Conservation (phyloP, 2,113 vertebrate species). For the Misgurnus anguillicaudatus region DNA sequence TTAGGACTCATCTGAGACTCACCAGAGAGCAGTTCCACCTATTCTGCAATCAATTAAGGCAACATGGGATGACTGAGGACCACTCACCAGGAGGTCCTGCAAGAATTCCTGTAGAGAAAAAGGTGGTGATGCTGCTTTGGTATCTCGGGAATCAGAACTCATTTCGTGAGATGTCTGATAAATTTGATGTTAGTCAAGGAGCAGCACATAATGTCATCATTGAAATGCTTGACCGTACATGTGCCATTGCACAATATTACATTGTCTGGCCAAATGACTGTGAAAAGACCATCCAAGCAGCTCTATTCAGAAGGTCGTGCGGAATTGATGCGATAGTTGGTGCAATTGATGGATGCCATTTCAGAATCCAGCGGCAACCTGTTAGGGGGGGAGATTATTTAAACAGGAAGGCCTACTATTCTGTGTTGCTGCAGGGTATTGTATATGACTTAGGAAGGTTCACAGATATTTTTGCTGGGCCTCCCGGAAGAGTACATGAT, state of each 20-base stretch:
- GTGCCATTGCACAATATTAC: conserved; percentile 14
- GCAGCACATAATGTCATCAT: conserved; percentile 30
- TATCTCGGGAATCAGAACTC: conserved; percentile 39
- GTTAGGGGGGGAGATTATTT: conserved; percentile 44
- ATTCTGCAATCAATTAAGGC: not conserved
- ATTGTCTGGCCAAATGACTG: conserved; percentile 34
- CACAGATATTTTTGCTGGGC: conserved; percentile 38
- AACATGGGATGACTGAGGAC: not conserved
- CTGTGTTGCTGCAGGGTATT: conserved; percentile 33
- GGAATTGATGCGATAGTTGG: conserved; percentile 24
- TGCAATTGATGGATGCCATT: conserved; percentile 41
- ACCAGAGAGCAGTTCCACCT: not conserved
- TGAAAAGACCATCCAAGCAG: not conserved
- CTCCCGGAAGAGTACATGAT: conserved; percentile 41
- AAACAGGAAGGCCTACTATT: conserved; percentile 39
- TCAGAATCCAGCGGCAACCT: conserved; percentile 30
- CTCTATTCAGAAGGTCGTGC: conserved; percentile 11
- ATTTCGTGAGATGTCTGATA: conserved; percentile 40
- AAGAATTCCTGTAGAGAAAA: conserved; percentile 10
- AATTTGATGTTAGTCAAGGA: conserved; percentile 24
- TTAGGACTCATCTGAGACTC: not conserved
- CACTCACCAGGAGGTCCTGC: not conserved
- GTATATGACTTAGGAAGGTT: conserved; percentile 27
- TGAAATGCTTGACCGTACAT: conserved; percentile 16
- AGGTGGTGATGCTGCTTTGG: conserved; percentile 45